phyloP scores from a whole-genome alignment of 2,888 invertebrate genomes.

The Leptopilina drosophilae region DNA sequence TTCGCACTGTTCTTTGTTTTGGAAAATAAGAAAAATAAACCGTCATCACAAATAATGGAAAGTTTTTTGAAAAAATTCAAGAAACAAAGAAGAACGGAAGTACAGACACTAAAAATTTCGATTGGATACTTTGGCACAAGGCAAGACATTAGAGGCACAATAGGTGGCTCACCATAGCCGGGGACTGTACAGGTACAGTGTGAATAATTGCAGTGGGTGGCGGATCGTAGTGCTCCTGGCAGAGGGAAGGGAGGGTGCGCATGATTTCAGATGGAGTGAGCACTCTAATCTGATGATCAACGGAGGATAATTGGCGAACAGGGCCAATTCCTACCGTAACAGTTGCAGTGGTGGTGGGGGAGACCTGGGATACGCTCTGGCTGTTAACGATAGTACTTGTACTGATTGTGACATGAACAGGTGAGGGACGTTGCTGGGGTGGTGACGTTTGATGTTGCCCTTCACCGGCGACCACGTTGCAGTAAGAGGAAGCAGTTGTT shows the following conservation, averaged over 20 bases:
- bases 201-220: constrained; percentile 79
- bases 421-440: constrained; percentile 67
- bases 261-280: constrained; percentile 93
- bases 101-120: constrained; percentile 62
- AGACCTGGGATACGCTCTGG: constrained; percentile 62
- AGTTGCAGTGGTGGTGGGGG: constrained; percentile 66
- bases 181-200: constrained; percentile 77
- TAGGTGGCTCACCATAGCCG: constrained; percentile 78
- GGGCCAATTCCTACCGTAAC: constrained; percentile 78
- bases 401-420: constrained; percentile 63
- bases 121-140: constrained; percentile 71
- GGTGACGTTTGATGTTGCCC: constrained; percentile 71
- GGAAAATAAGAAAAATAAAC: constrained; percentile 10
- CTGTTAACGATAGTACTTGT: constrained; percentile 66
- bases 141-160: constrained; percentile 76
- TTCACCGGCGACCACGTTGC: constrained; percentile 70
- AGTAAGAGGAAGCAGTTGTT: constrained; percentile 64
- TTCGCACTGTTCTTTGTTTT: constrained; percentile 1
- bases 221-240: constrained; percentile 84
- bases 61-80: background rate
- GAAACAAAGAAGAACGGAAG: constrained; percentile 58
- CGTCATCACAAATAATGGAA: background rate
- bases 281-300: constrained; percentile 91
- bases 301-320: constrained; percentile 77
- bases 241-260: constrained; percentile 92